These are phyloP conservation scores for Haliaeetus leucogaster DNA, from an alignment of 2,113 vertebrate species.

Conservation along the genomic window DNA sequence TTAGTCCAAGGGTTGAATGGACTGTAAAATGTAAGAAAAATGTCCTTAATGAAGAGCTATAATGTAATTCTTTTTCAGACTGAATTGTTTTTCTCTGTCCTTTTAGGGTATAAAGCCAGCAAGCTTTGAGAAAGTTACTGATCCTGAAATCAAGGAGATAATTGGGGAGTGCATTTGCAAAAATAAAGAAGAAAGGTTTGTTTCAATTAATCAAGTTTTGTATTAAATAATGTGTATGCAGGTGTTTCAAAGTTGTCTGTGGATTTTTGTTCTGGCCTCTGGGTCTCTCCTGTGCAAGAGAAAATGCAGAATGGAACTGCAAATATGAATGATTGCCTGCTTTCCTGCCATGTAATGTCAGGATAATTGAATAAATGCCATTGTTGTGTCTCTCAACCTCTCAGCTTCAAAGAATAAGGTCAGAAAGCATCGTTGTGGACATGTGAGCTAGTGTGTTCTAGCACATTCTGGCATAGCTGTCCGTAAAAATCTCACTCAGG, in stretches of 20 bases:
- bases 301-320: not conserved
- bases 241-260: not conserved
- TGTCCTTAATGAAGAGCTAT: not conserved
- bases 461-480: not conserved
- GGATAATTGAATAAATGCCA: not conserved
- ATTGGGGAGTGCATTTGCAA: conserved; percentile 98
- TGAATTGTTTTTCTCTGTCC: not conserved
- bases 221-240: not conserved
- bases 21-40: not conserved
- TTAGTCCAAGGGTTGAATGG: not conserved
- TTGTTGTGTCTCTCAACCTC: not conserved
- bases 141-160: conserved; percentile 98
- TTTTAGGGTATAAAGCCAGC: conserved; percentile 95
- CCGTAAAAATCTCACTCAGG: fast-evolving
- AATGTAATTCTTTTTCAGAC: not conserved
- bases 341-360: not conserved
- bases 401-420: not conserved
- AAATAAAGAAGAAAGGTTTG: conserved; percentile 94
- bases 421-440: not conserved
- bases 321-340: not conserved
- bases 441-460: fast-evolving
- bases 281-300: not conserved
- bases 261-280: not conserved
- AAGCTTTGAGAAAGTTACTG: conserved; percentile 92
- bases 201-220: not conserved